phyloP scores from a whole-genome alignment of 2,888 invertebrate genomes.

The Dryococelus australis region DNA sequence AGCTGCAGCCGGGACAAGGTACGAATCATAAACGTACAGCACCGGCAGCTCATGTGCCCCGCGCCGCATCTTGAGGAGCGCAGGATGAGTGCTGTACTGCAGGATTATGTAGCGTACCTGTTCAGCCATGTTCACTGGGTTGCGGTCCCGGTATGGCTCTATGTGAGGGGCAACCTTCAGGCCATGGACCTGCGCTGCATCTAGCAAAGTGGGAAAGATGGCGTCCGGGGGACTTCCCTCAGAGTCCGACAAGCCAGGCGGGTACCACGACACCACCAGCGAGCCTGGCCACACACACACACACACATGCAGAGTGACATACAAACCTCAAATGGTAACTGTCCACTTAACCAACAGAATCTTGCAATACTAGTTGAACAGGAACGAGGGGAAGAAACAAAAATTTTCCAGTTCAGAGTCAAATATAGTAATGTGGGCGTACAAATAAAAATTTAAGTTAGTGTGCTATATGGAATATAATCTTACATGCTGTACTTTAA shows the following conservation, averaged over 20 bases:
- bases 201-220: slow-evolving; percentile 57
- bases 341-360: too few species aligned
- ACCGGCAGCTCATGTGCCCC: slow-evolving; percentile 62
- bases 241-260: slow-evolving; percentile 56
- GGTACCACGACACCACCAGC: slow-evolving; percentile 65
- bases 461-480: too few species aligned
- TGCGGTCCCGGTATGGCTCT: slow-evolving; percentile 65
- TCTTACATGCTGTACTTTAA: too few species aligned
- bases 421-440: too few species aligned
- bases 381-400: too few species aligned
- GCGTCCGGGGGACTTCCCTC: slow-evolving; percentile 55
- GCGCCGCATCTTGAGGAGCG: slow-evolving; percentile 60
- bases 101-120: slow-evolving; percentile 60
- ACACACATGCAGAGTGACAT: too few species aligned
- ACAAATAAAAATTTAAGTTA: too few species aligned
- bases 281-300: slow-evolving; percentile 59
- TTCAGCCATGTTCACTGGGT: slow-evolving; percentile 60
- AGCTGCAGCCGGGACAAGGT: slow-evolving; percentile 61
- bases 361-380: too few species aligned
- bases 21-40: slow-evolving; percentile 71
- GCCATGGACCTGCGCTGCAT: slow-evolving; percentile 60
- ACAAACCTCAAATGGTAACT: too few species aligned
- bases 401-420: too few species aligned
- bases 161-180: slow-evolving; percentile 67
- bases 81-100: slow-evolving; percentile 63